Evolutionary conservation across 2,113 vertebrate species (phyloP).

Genomic region (Myanophis thanlyinensis): DNA sequence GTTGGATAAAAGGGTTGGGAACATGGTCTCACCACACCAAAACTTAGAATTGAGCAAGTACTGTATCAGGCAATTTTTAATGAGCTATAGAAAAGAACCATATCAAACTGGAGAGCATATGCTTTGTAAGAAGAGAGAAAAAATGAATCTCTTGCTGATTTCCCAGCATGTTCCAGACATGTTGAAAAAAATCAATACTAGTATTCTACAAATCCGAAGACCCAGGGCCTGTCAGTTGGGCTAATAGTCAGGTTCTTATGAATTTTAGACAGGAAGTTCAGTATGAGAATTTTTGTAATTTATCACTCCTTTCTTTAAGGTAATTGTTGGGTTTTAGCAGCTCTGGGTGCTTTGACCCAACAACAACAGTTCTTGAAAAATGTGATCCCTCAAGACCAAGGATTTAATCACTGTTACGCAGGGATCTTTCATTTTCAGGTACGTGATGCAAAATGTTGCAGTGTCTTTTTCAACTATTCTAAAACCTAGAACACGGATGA

Average conservation of each 20-base stretch:
- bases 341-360: slow-evolving; percentile 71
- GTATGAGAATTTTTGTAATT: not conserved
- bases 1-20: not conserved
- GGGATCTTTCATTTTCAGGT: slow-evolving; percentile 78
- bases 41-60: not conserved
- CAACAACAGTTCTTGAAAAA: slow-evolving; percentile 58
- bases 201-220: not conserved
- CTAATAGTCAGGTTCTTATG: not conserved
- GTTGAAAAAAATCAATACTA: not conserved
- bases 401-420: slow-evolving; percentile 63
- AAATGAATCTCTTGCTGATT: not conserved
- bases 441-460: slow-evolving; percentile 29
- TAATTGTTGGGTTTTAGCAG: slow-evolving; percentile 79
- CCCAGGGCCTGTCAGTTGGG: too few relatives aligned
- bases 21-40: not conserved
- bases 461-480: not conserved
- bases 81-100: not conserved
- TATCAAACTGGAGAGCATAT: too few relatives aligned
- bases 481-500: not conserved
- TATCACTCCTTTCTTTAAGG: slow-evolving; percentile 46
- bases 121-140: not conserved
- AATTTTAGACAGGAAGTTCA: not conserved
- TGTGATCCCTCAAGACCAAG: slow-evolving; percentile 70
- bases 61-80: not conserved
- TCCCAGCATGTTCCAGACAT: not conserved